Percentiles rank a stretch among this genome's conserved stretches.
phyloP scores from a whole-genome alignment of 2,113 vertebrate genomes.

The Cepphus grylle region DNA sequence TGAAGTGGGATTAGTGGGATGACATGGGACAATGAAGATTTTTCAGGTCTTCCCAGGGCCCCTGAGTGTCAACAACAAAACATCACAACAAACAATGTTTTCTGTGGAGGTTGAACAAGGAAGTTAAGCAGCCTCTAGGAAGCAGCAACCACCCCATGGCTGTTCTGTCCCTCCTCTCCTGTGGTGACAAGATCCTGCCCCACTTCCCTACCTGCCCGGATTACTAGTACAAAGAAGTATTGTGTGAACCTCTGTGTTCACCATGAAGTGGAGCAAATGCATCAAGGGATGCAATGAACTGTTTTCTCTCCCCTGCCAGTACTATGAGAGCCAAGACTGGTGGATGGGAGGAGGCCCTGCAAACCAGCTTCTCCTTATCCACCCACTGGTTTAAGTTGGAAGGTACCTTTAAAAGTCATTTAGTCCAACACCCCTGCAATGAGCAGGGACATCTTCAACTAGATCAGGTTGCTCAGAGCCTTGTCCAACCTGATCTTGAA shows the following conservation, averaged over 20 bases:
- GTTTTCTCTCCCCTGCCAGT: background rate
- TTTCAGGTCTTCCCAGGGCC: background rate
- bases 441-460: background rate
- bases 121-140: background rate
- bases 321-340: background rate
- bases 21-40: background rate
- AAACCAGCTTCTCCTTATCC: background rate
- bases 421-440: background rate
- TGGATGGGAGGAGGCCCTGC: background rate
- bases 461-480: background rate
- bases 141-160: background rate
- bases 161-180: background rate
- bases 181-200: background rate
- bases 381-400: background rate
- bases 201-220: background rate
- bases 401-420: background rate
- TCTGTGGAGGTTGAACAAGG: background rate
- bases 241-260: background rate
- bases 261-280: background rate
- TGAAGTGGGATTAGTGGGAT: background rate
- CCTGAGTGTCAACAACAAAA: background rate
- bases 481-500: background rate
- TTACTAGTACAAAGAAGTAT: background rate
- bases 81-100: background rate
- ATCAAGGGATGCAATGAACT: background rate